A percentile compares a stretch with the other conserved stretches of the same genome.
These are phyloP conservation scores for Halcyon smyrnensis DNA, from an alignment of 2,797 vertebrate genomes.

Conservation along the genomic window DNA sequence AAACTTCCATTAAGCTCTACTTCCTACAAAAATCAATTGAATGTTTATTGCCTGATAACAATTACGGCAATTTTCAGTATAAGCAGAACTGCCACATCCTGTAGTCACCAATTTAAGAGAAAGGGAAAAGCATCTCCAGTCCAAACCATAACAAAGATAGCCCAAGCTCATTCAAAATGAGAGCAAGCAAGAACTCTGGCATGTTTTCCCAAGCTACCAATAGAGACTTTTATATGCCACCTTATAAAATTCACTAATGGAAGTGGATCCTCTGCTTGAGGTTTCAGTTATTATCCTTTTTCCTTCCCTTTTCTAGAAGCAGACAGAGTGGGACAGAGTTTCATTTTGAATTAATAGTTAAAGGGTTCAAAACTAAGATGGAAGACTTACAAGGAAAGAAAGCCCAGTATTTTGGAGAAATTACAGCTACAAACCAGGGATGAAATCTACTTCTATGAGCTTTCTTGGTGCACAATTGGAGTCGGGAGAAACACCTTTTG, in stretches of 20 bases:
- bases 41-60: conserved; percentile 69
- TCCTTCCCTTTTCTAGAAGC: neutral
- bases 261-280: conserved; percentile 45
- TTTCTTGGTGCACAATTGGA: neutral
- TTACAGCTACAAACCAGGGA: neutral
- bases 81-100: conserved; percentile 65
- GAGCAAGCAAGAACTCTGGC: conserved; percentile 33
- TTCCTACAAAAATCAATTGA: conserved; percentile 51
- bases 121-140: conserved; percentile 41
- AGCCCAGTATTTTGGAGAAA: neutral
- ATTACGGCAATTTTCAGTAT: conserved; percentile 57
- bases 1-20: conserved; percentile 35
- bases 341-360: conserved; percentile 25
- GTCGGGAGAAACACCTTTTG: neutral
- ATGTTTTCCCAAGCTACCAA: conserved; percentile 39
- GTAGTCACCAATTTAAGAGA: conserved; percentile 61
- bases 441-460: neutral
- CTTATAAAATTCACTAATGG: conserved; percentile 56
- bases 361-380: neutral
- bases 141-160: conserved; percentile 55
- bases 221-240: conserved; percentile 40
- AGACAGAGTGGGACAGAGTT: neutral
- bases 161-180: conserved; percentile 31
- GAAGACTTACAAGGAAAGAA: neutral
- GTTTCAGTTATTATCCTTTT: conserved; percentile 39